A percentile compares a stretch with the other conserved stretches of the same genome.
Evolutionary conservation across 30 jellyfish, hydroid and myxozoan genomes (phyloP).

Genomic region (Turritopsis dohrnii): DNA sequence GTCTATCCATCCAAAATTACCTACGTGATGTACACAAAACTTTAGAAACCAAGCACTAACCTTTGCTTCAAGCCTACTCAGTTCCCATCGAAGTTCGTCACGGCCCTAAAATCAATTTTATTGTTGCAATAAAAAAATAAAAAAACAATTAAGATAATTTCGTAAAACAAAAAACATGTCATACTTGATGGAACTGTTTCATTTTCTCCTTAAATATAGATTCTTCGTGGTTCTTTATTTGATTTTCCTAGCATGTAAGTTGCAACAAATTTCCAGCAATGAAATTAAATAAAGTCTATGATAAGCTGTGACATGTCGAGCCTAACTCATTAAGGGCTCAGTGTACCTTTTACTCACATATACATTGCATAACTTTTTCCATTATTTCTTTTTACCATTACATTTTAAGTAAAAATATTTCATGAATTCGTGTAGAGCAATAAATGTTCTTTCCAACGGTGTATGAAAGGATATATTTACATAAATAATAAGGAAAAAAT

Average conservation of each 20-base stretch:
- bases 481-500: no score
- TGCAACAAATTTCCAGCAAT: not conserved
- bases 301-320: no score
- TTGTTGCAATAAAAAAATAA: not conserved
- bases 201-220: not conserved
- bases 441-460: no score
- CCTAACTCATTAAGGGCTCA: no score
- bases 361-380: no score
- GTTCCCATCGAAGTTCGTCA: conserved; percentile 18
- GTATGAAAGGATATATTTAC: no score
- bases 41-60: not conserved
- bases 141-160: not conserved
- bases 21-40: not conserved
- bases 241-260: not conserved
- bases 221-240: not conserved
- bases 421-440: no score
- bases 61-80: conserved; percentile 24
- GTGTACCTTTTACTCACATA: no score
- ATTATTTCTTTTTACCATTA: no score
- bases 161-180: not conserved
- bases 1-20: not conserved
- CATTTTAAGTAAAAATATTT: no score
- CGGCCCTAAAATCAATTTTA: conserved; percentile 14
- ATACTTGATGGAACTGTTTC: not conserved
- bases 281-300: no score